Conservation (phyloP, 2,888 invertebrate genomes). For the Papilio elwesi region DNA sequence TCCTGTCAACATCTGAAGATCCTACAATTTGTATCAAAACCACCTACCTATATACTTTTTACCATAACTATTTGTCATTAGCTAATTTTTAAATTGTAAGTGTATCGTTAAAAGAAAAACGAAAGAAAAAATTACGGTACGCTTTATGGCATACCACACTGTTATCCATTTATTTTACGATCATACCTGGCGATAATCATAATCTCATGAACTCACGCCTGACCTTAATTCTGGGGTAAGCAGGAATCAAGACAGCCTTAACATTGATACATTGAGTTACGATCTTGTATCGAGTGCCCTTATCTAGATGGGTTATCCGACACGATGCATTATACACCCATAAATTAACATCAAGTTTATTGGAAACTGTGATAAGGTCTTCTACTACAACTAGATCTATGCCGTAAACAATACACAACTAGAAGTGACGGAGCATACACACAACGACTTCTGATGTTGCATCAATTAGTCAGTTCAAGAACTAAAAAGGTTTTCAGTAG, state of each 20-base stretch:
- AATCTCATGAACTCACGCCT: conserved; percentile 41
- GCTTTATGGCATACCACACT: conserved; percentile 26
- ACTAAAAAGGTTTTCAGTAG: not conserved
- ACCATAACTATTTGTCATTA: not conserved
- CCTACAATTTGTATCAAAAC: no score
- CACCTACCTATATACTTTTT: no score
- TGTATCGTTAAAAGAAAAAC: not conserved
- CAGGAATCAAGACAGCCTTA: conserved; percentile 37
- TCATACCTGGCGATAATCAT: conserved; percentile 37
- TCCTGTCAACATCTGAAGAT: no score
- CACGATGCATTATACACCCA: conserved; percentile 23
- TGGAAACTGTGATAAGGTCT: conserved; percentile 35
- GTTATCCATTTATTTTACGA: conserved; percentile 35
- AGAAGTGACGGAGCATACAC: not conserved
- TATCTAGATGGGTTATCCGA: conserved; percentile 37
- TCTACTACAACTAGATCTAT: conserved; percentile 12
- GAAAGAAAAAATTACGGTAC: not conserved
- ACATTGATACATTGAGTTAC: conserved; percentile 40
- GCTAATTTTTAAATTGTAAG: not conserved
- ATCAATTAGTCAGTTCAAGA: not conserved
- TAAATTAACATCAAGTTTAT: conserved; percentile 32
- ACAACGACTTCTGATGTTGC: not conserved
- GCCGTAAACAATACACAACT: not conserved
- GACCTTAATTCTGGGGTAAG: conserved; percentile 41
- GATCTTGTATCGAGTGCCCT: conserved; percentile 33